Conservation (phyloP, 2,888 invertebrate species). For the Theretra japonica region DNA sequence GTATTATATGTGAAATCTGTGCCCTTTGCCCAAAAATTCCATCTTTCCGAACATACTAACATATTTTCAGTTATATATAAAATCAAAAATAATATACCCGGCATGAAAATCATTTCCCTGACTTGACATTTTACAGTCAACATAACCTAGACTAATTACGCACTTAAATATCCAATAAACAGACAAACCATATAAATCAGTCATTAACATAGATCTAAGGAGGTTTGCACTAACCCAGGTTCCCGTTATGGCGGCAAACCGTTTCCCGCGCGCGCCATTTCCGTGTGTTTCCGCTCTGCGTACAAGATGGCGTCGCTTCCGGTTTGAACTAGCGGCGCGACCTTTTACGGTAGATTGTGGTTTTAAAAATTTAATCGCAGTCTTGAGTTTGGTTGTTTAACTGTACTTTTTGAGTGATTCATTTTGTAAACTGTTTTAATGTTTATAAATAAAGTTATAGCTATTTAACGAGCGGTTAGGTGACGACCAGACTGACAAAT, state of each 20-base stretch:
- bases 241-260: constrained; percentile 49
- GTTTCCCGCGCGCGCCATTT: constrained; percentile 43
- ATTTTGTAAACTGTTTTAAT: background rate
- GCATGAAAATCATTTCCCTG: no score
- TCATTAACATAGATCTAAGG: constrained; percentile 33
- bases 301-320: constrained; percentile 56
- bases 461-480: background rate
- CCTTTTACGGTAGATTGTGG: constrained; percentile 36
- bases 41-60: no score
- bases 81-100: no score
- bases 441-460: background rate
- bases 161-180: background rate
- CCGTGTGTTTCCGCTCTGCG: constrained; percentile 49
- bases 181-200: constrained; percentile 7
- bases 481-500: background rate
- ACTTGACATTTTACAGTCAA: no score
- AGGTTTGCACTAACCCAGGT: constrained; percentile 30
- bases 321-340: constrained; percentile 42
- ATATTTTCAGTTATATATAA: no score
- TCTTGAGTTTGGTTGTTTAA: background rate
- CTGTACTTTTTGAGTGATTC: background rate
- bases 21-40: no score
- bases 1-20: no score
- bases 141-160: no score
- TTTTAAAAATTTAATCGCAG: constrained; percentile 12